Percentiles rank a stretch among this genome's conserved stretches.
Conservation (phyloP, 2,797 vertebrate genomes). For the Hoplostethus atlanticus region DNA sequence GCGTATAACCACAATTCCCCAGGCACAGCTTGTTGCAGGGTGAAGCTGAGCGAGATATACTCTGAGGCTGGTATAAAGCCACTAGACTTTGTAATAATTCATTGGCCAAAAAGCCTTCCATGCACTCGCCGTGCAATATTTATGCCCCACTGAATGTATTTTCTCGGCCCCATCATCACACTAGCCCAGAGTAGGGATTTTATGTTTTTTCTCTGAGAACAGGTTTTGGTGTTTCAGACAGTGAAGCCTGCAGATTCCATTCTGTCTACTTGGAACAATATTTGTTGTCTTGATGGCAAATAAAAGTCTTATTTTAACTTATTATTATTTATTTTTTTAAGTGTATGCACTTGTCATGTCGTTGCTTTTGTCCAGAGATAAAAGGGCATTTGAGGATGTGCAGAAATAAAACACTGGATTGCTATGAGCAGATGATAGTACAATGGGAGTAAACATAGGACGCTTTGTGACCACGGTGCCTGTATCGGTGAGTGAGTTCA, state of each 20-base stretch:
- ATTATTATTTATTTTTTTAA: not conserved
- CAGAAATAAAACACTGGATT: not conserved
- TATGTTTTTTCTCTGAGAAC: constrained; percentile 28
- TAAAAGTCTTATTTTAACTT: not conserved
- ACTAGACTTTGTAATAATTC: constrained; percentile 80
- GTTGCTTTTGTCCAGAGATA: not conserved
- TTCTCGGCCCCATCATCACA: constrained; percentile 55
- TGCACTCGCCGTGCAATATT: constrained; percentile 80
- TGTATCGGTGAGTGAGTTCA: too few species aligned
- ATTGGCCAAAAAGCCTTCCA: constrained; percentile 75
- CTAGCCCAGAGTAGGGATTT: constrained; percentile 56
- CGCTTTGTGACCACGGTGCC: too few species aligned
- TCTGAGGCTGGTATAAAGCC: constrained; percentile 67
- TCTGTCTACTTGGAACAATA: constrained; percentile 17
- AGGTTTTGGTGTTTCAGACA: constrained; percentile 44
- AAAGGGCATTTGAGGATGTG: not conserved
- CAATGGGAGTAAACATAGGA: not conserved
- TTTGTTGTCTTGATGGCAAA: not conserved
- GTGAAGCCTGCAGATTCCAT: constrained; percentile 30
- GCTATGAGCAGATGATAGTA: not conserved
- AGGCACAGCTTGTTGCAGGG: constrained; percentile 66
- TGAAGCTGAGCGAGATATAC: constrained; percentile 67
- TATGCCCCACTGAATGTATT: constrained; percentile 73
- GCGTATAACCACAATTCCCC: constrained; percentile 71
- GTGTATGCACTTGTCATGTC: not conserved